These are phyloP conservation scores for Seriola quinqueradiata DNA, from an alignment of 2,113 vertebrate species.

Conservation along the genomic window DNA sequence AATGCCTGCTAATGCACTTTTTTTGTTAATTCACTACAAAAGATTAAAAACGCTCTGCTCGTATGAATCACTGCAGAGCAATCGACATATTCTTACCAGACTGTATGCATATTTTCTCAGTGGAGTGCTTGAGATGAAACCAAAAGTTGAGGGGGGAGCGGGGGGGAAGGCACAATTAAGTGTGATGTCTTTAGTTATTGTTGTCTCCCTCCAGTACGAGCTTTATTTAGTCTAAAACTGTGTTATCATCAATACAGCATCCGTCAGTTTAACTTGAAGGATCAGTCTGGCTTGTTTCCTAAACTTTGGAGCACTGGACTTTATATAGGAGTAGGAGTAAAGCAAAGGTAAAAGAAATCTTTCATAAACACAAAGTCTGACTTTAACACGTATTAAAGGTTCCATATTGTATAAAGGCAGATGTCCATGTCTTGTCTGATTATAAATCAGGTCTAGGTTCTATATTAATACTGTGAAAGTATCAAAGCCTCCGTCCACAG, in stretches of 20 bases:
- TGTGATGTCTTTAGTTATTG: conserved; percentile 20
- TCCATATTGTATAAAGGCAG: no score
- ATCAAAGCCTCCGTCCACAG: no score
- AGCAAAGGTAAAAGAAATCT: no score
- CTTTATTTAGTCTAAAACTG: conserved; percentile 8
- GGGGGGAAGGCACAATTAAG: conserved; percentile 1
- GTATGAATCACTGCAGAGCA: conserved; percentile 52
- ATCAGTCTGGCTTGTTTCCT: conserved; percentile 22
- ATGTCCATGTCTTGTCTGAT: no score
- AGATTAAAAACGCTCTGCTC: conserved; percentile 51
- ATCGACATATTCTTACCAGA: conserved; percentile 25
- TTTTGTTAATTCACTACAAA: conserved; percentile 71
- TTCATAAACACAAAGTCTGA: no score
- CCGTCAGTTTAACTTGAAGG: conserved; percentile 29
- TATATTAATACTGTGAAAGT: no score
- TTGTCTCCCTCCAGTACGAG: not conserved
- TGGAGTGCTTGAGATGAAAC: conserved; percentile 23
- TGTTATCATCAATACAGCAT: conserved; percentile 26
- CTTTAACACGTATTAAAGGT: no score
- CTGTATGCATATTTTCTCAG: conserved; percentile 21
- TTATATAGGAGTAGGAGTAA: no score
- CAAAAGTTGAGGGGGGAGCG: not conserved
- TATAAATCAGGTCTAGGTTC: no score
- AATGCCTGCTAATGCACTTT: conserved; percentile 69
- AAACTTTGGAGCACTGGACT: not conserved